phyloP scores from a whole-genome alignment of 2,888 invertebrate species.

The Blomia tropicalis region DNA sequence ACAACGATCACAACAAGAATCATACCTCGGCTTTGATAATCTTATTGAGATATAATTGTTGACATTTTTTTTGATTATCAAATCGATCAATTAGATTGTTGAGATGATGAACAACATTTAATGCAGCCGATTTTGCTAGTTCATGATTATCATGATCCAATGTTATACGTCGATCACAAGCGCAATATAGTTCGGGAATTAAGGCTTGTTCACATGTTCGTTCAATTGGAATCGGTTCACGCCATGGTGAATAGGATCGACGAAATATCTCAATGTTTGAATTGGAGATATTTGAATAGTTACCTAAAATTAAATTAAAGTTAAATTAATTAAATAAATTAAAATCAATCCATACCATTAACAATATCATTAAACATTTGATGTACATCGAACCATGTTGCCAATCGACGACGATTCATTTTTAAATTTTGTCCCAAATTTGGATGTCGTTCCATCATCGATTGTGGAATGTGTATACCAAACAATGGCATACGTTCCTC shows the following conservation, averaged over 20 bases:
- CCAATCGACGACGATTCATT: conserved; percentile 19
- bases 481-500: conserved; percentile 37
- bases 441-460: conserved; percentile 15
- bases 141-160: neutral
- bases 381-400: conserved; percentile 24
- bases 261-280: no score
- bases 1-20: neutral
- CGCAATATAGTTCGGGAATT: conserved; percentile 72
- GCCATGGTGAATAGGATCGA: conserved; percentile 17
- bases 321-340: neutral
- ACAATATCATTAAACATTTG: conserved; percentile 16
- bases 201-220: conserved; percentile 60
- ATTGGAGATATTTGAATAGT: neutral
- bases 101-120: conserved; percentile 1
- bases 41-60: neutral
- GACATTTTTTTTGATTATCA: neutral
- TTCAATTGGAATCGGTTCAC: conserved; percentile 44
- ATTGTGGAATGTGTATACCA: conserved; percentile 29
- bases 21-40: conserved; percentile 11
- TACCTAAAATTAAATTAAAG: neutral
- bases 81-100: neutral
- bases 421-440: conserved; percentile 15
- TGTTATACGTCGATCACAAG: conserved; percentile 42
- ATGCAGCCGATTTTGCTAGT: conserved; percentile 2
- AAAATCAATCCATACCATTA: conserved; percentile 11